A percentile compares a stretch with the other conserved stretches of the same genome.
These are phyloP conservation scores for Dinomys branickii DNA, from an alignment of 2,113 vertebrate species.

Conservation along the genomic window DNA sequence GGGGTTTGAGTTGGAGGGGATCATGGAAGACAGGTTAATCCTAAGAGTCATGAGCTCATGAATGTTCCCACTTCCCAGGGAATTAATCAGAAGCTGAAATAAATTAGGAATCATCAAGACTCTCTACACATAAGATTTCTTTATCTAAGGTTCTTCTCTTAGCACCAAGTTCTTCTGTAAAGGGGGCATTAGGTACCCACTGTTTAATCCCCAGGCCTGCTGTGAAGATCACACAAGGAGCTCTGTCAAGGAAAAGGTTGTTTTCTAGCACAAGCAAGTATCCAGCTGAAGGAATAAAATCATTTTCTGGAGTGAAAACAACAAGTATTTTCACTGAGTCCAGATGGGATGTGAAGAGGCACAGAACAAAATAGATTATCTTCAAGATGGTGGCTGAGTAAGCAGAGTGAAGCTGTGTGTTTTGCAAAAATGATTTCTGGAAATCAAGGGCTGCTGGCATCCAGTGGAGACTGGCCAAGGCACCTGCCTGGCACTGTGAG, in stretches of 20 bases:
- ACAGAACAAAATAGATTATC: conserved; percentile 55
- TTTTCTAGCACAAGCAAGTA: background rate
- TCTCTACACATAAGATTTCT: background rate
- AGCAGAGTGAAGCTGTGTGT: conserved; percentile 64
- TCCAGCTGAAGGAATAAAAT: background rate
- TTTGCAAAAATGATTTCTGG: conserved; percentile 64
- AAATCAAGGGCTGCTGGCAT: background rate
- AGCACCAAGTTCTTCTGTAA: background rate
- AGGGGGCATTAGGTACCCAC: background rate
- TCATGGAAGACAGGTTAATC: background rate
- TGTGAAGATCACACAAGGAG: background rate
- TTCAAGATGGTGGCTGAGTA: conserved; percentile 46
- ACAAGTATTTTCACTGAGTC: background rate
- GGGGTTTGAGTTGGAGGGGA: background rate
- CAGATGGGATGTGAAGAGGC: conserved; percentile 42
- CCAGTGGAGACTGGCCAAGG: background rate
- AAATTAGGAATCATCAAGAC: background rate
- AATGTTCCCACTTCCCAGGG: background rate
- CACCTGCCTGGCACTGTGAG: background rate
- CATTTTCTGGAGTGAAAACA: background rate
- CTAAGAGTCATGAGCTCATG: background rate
- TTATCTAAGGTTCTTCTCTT: background rate
- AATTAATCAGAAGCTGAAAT: background rate
- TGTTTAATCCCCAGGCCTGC: background rate
- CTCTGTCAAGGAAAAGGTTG: background rate